A percentile compares a stretch with the other conserved stretches of the same genome.
Conservation (phyloP, 2,797 vertebrate species). For the Cyprinodon diabolis region DNA sequence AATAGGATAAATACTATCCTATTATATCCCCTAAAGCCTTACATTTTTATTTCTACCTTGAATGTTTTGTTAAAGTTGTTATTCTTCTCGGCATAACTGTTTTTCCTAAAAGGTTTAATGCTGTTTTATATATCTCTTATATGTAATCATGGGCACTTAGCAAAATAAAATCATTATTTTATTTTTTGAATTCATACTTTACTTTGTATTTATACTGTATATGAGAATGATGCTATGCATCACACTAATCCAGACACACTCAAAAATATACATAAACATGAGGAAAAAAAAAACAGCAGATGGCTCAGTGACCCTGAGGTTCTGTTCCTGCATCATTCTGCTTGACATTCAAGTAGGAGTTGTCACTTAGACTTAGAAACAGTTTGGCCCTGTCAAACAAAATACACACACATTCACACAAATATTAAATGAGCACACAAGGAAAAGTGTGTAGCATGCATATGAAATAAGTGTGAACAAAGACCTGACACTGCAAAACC, state of each 20-base stretch:
- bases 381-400: slow-evolving; percentile 24
- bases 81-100: neutral
- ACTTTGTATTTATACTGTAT: neutral
- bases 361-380: slow-evolving; percentile 59
- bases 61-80: neutral
- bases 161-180: neutral
- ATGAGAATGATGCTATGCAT: neutral
- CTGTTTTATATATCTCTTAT: neutral
- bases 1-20: too few species aligned
- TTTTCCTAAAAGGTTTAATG: neutral
- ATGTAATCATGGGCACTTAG: neutral
- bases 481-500: slow-evolving; percentile 1
- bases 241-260: neutral
- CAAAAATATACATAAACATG: slow-evolving; percentile 38
- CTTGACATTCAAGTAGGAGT: slow-evolving; percentile 65
- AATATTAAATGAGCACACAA: neutral
- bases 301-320: slow-evolving; percentile 65
- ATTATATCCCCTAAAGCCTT: neutral
- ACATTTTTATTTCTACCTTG: neutral
- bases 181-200: neutral
- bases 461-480: slow-evolving; percentile 7
- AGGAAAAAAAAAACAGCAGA: slow-evolving; percentile 50
- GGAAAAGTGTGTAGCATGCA: neutral
- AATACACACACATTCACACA: slow-evolving; percentile 12
- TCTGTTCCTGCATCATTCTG: slow-evolving; percentile 58